Base-by-base conservation (phyloP, 1,140 invertebrate species). In the Cataglyphis hispanica region DNA sequence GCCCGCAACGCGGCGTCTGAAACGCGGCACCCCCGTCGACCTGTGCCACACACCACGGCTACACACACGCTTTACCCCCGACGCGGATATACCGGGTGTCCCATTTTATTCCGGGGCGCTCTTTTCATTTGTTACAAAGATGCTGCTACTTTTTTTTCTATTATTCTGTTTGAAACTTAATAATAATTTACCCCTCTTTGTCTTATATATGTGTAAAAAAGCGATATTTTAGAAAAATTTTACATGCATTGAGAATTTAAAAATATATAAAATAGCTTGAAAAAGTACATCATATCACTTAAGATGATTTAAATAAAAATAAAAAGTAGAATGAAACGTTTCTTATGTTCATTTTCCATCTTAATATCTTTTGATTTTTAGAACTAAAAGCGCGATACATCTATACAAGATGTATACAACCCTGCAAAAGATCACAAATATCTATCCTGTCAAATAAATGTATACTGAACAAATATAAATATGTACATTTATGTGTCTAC, bases 11-110 rank as follows among this genome's bases (percentile, higher is more conserved):
- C 85, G 85, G 84, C 85, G 87, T 87, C 88, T 89, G 85, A 81
- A 92, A 92, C 87, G 87, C 90, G 83, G 88, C 91, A 91, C 91
- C 91, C 84, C 90, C 86, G 90, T 50, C 86, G 88, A 91, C 89
- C 90, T 91, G 88, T 88, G 88, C 86, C 88, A 72, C 81, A 81
- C 80, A 75, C 72, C 84, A 72, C 66, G 77, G 53, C 34, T 10
- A 60, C 89, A 89, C 84, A 89, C 85, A 87, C 61, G 31, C 78
- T 60, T 77, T 70, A 86, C 84, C 89, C 50, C 53, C 67, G 78
- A n/a, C 27, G 10, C n/a, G 63, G 46, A 13, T 60, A 60, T 83
- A 83, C 37, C 67, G 78, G 78, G 78, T 78, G 87, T 72, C 85
- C 83, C 61, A 86, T 86, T 77, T 83, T 46, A 2, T 19, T 16